Conservation (phyloP, 1,140 invertebrate genomes). For the Chymomyza costata region DNA sequence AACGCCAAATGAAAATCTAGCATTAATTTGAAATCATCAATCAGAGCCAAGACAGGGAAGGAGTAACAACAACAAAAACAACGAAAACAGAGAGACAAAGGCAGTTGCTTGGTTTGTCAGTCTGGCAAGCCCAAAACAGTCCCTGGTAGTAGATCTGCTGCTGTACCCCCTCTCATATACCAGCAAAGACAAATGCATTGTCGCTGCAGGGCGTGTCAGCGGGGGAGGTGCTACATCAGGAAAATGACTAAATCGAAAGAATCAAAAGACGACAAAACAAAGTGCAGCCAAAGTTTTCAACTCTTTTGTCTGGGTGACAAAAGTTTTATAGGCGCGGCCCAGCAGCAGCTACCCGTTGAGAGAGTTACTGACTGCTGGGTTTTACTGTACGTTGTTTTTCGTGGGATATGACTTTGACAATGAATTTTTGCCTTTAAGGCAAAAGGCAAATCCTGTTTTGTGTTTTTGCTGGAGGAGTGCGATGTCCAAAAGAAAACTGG, state of each 20-base stretch:
- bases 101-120: conserved; percentile 17
- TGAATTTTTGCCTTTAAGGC: conserved; percentile 69
- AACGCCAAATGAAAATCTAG: conserved; percentile 24
- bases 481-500: conserved; percentile 59
- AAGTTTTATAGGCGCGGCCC: conserved; percentile 61
- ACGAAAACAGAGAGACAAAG: conserved; percentile 19
- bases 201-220: conserved; percentile 26
- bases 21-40: conserved; percentile 69
- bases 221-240: not conserved
- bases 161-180: conserved; percentile 13
- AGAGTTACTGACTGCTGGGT: no score
- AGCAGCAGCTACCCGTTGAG: no score
- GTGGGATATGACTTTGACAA: conserved; percentile 65
- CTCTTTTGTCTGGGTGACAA: conserved; percentile 70
- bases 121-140: conserved; percentile 48
- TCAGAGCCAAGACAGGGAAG: conserved; percentile 38
- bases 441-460: conserved; percentile 56
- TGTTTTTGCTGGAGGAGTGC: no score
- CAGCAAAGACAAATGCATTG: conserved; percentile 59
- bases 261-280: conserved; percentile 3
- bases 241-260: conserved; percentile 8
- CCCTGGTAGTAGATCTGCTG: conserved; percentile 37
- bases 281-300: conserved; percentile 51
- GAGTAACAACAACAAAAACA: conserved; percentile 6
- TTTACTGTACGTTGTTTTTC: no score